phyloP scores from a whole-genome alignment of 2,113 vertebrate genomes.

The Carlito syrichta region DNA sequence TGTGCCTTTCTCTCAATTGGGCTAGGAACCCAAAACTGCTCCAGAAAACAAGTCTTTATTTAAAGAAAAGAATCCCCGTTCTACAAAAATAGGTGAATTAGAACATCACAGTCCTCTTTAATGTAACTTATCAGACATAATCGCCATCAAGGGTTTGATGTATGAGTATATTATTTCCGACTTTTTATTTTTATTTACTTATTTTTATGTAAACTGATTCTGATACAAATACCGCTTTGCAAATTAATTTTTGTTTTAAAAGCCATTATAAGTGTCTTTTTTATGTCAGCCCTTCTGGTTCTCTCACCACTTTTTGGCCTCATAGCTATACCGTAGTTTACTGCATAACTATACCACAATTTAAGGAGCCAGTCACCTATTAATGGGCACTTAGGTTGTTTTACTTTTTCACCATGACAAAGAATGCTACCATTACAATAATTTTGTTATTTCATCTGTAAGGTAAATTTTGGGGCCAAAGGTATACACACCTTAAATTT shows the following conservation, averaged over 20 bases:
- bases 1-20: neutral
- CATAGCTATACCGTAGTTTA: neutral
- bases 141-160: neutral
- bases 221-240: neutral
- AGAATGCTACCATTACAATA: neutral
- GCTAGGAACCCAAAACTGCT: neutral
- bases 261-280: neutral
- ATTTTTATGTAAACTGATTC: neutral
- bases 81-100: neutral
- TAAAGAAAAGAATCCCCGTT: neutral
- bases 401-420: neutral
- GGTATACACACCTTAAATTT: neutral
- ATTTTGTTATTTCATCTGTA: neutral
- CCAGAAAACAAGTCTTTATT: neutral
- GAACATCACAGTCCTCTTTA: neutral
- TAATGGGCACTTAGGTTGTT: neutral
- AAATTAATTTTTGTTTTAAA: constrained; percentile 10
- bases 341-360: neutral
- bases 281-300: neutral
- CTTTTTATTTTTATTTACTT: neutral
- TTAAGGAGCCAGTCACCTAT: neutral
- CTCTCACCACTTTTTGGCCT: neutral
- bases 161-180: neutral
- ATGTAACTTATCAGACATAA: neutral
- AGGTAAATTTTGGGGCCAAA: neutral